A percentile compares a stretch with the other conserved stretches of the same genome.
Conservation (phyloP, 2,888 invertebrate species). For the Agrochola lota region DNA sequence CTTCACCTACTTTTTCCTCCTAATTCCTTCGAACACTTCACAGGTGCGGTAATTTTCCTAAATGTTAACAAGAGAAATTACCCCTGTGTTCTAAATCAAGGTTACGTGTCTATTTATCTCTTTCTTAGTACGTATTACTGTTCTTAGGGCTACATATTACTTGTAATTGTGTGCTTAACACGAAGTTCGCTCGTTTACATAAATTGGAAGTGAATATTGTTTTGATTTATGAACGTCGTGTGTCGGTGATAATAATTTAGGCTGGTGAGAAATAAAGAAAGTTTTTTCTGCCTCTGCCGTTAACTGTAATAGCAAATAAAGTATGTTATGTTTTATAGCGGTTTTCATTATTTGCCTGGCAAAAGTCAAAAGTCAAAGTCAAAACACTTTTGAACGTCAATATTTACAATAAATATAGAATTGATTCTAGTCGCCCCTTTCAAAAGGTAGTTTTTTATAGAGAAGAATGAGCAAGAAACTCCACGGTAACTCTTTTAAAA, state of each 20-base stretch:
- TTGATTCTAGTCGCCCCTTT: too few species aligned
- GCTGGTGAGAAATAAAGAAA: background rate
- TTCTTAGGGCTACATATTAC: constrained; percentile 52
- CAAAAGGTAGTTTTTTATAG: too few species aligned
- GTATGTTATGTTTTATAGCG: too few species aligned
- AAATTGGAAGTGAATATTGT: constrained; percentile 47
- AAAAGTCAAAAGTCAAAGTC: too few species aligned
- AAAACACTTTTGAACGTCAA: too few species aligned
- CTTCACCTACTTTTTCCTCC: constrained; percentile 17
- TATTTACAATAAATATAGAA: too few species aligned
- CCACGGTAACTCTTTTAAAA: too few species aligned
- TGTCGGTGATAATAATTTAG: constrained; percentile 15
- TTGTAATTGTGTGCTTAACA: constrained; percentile 54
- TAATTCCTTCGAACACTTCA: constrained; percentile 39
- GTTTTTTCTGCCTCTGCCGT: background rate
- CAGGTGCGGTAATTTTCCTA: constrained; percentile 51
- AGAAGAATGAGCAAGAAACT: too few species aligned
- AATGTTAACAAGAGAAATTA: constrained; percentile 51
- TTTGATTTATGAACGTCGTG: constrained; percentile 47
- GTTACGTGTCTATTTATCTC: constrained; percentile 59
- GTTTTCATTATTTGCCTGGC: too few species aligned
- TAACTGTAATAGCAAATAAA: too few species aligned
- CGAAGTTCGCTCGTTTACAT: constrained; percentile 62
- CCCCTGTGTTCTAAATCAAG: constrained; percentile 59
- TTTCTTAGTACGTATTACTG: constrained; percentile 58